phyloP scores from a whole-genome alignment of 2,113 vertebrate genomes.

The Lampris incognitus region DNA sequence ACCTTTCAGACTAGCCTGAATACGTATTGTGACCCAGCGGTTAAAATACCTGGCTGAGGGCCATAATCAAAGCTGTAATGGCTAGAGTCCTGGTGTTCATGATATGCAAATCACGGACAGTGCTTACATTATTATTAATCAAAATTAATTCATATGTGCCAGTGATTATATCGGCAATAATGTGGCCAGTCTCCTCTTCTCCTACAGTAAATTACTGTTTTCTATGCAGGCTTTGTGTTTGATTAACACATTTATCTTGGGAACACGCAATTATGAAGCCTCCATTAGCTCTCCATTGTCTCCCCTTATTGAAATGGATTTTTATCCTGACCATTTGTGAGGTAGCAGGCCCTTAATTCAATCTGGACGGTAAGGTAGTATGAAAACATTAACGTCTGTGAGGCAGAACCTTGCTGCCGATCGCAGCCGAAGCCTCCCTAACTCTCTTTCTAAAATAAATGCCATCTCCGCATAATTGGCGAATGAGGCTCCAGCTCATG shows the following conservation, averaged over 20 bases:
- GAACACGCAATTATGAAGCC: constrained; percentile 80
- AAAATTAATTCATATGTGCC: constrained; percentile 57
- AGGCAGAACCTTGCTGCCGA: constrained; percentile 59
- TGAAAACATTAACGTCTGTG: constrained; percentile 67
- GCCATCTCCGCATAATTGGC: constrained; percentile 68
- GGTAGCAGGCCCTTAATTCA: constrained; percentile 70
- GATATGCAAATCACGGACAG: constrained; percentile 51
- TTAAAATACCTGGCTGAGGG: not conserved
- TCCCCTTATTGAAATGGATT: constrained; percentile 79
- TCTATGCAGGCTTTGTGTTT: constrained; percentile 71
- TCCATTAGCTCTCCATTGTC: constrained; percentile 79
- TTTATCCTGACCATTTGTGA: constrained; percentile 59
- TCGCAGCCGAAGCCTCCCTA: constrained; percentile 53
- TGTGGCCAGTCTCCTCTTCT: constrained; percentile 49
- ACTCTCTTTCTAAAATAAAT: constrained; percentile 68
- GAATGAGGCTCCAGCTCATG: constrained; percentile 65
- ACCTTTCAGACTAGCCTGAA: not conserved
- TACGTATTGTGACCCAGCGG: not conserved
- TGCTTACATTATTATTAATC: constrained; percentile 58
- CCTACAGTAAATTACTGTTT: constrained; percentile 72
- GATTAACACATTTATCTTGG: constrained; percentile 80
- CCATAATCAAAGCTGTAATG: constrained; percentile 4
- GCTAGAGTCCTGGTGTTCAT: constrained; percentile 30
- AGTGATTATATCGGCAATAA: constrained; percentile 67
- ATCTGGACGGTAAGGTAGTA: constrained; percentile 67